These are phyloP conservation scores for Rhincodon typus DNA, from an alignment of 2,797 vertebrate genomes.

Conservation along the genomic window DNA sequence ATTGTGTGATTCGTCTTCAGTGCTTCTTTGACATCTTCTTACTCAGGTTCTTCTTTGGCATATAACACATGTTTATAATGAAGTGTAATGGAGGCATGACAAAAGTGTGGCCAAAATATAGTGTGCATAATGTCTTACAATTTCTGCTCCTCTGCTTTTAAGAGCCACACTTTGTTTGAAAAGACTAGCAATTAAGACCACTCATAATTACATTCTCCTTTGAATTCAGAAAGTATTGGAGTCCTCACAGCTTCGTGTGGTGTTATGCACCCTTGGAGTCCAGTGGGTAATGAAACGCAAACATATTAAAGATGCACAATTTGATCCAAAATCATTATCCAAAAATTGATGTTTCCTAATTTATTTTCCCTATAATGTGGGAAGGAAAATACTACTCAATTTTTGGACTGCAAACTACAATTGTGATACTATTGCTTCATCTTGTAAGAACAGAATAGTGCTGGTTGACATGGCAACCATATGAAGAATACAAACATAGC, in stretches of 20 bases:
- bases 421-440: not conserved
- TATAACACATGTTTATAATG: not conserved
- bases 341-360: not conserved
- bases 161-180: not conserved
- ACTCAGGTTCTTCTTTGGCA: no score
- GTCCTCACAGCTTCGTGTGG: not conserved
- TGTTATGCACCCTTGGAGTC: not conserved
- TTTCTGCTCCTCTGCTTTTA: not conserved
- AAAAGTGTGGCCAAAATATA: not conserved
- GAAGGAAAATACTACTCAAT: not conserved
- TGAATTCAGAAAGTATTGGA: not conserved
- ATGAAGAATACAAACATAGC: constrained; percentile 12
- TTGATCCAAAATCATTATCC: not conserved
- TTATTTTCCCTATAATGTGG: not conserved
- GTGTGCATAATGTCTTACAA: no score
- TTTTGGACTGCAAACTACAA: not conserved
- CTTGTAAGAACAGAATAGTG: not conserved
- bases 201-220: not conserved
- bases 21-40: not conserved
- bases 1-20: not conserved
- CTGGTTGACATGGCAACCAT: not conserved
- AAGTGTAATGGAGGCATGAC: not conserved
- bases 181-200: not conserved
- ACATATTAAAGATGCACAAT: not conserved
- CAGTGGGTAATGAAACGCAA: not conserved